phyloP scores from a whole-genome alignment of 2,888 invertebrate species.

The Ormia ochracea region DNA sequence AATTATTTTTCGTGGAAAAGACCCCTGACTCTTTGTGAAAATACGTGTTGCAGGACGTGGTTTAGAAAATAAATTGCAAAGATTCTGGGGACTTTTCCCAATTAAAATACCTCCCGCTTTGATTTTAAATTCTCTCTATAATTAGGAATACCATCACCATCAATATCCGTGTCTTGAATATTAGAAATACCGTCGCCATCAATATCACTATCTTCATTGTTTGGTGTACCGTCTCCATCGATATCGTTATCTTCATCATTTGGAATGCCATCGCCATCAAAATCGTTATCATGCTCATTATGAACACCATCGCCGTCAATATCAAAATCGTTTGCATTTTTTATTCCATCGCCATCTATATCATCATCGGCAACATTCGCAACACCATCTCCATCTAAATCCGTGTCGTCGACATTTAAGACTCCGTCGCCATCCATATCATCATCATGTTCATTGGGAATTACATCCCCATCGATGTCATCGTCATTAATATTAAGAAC shows the following conservation, averaged over 20 bases:
- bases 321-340: constrained; percentile 71
- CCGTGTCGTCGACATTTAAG: constrained; percentile 69
- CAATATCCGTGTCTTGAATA: constrained; percentile 61
- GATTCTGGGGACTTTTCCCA: constrained; percentile 59
- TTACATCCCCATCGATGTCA: constrained; percentile 71
- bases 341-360: constrained; percentile 73
- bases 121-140: constrained; percentile 52
- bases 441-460: constrained; percentile 70
- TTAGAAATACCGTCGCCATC: constrained; percentile 64
- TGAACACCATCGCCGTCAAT: constrained; percentile 68
- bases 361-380: constrained; percentile 71
- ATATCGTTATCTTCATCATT: constrained; percentile 73
- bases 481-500: constrained; percentile 70
- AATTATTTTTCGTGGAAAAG: constrained; percentile 38
- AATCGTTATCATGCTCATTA: constrained; percentile 69
- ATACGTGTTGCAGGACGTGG: not conserved
- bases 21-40: constrained; percentile 40
- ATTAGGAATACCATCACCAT: constrained; percentile 65
- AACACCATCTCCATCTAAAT: constrained; percentile 72
- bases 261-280: constrained; percentile 73
- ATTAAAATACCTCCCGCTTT: constrained; percentile 68
- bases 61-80: constrained; percentile 18
- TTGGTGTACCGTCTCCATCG: constrained; percentile 76
- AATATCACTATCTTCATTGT: constrained; percentile 62
- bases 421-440: constrained; percentile 71